Conservation (phyloP, 2,113 vertebrate species). For the Sporophila hypoxantha region DNA sequence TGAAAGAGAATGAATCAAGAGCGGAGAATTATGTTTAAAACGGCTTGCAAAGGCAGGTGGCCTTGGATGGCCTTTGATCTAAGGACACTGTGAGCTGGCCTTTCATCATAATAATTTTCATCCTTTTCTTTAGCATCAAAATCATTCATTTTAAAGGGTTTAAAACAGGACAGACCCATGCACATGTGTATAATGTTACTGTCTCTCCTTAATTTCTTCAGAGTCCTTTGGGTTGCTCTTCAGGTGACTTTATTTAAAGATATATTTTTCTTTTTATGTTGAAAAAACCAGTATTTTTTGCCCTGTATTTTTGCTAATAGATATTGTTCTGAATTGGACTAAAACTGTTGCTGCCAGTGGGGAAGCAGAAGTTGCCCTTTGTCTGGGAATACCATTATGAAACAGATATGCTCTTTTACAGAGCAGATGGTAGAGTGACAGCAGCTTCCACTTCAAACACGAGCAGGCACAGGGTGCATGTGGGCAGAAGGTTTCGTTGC, state of each 20-base stretch:
- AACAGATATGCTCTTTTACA: not conserved
- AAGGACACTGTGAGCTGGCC: not conserved
- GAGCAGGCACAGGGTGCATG: not conserved
- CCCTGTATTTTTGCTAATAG: not conserved
- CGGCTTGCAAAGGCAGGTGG: not conserved
- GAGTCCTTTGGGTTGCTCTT: not conserved
- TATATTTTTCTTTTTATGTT: not conserved
- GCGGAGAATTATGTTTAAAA: not conserved
- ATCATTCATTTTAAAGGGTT: not conserved
- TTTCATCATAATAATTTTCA: not conserved
- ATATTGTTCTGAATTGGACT: not conserved
- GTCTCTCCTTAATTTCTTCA: not conserved
- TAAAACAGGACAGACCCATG: not conserved
- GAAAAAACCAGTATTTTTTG: not conserved
- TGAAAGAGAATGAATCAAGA: not conserved
- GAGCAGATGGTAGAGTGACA: slow-evolving; percentile 36
- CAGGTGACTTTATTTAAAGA: not conserved
- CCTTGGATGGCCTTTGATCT: not conserved
- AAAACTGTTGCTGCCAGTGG: not conserved
- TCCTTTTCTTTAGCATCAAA: not conserved
- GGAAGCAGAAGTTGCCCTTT: not conserved
- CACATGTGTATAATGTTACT: accelerated
- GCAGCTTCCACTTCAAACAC: slow-evolving; percentile 28
- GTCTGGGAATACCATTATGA: not conserved
- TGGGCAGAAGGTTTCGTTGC: not conserved